Evolutionary conservation across 2,888 invertebrate genomes (phyloP).

Genomic region (Pecten maximus): DNA sequence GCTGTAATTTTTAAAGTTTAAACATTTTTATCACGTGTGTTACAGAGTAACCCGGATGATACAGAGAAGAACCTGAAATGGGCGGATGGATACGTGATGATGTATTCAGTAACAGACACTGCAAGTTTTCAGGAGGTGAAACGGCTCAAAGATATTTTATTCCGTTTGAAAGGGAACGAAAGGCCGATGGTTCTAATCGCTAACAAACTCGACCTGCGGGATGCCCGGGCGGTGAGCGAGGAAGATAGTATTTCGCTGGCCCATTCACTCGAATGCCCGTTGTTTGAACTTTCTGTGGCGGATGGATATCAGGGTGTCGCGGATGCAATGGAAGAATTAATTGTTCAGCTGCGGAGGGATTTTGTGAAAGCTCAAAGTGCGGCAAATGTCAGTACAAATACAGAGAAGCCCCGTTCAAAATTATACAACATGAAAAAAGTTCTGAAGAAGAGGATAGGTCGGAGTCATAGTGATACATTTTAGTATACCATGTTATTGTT

Average conservation of each 20-base stretch:
- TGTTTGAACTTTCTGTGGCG: slow-evolving; percentile 78
- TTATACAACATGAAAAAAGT: slow-evolving; percentile 79
- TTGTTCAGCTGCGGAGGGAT: slow-evolving; percentile 75
- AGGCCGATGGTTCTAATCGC: slow-evolving; percentile 74
- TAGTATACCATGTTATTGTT: slow-evolving; percentile 40
- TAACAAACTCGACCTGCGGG: slow-evolving; percentile 77
- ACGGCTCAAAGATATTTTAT: slow-evolving; percentile 83
- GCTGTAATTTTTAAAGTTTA: too few species aligned
- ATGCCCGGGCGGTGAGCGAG: slow-evolving; percentile 71
- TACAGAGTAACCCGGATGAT: slow-evolving; percentile 67
- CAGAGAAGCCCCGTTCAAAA: slow-evolving; percentile 68
- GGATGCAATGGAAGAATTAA: slow-evolving; percentile 75
- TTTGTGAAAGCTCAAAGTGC: slow-evolving; percentile 69
- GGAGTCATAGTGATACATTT: slow-evolving; percentile 78
- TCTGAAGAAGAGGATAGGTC: slow-evolving; percentile 76
- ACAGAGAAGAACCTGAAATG: slow-evolving; percentile 86
- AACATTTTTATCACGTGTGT: background rate
- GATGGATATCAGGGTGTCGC: slow-evolving; percentile 74
- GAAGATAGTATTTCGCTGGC: slow-evolving; percentile 71
- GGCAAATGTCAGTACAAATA: slow-evolving; percentile 55
- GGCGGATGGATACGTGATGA: slow-evolving; percentile 94
- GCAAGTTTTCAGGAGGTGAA: slow-evolving; percentile 92
- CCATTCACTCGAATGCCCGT: slow-evolving; percentile 73
- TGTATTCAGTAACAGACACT: slow-evolving; percentile 95
- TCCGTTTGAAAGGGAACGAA: slow-evolving; percentile 64